Evolutionary conservation across 2,113 vertebrate species (phyloP), one percentile per base, ranked within the genome.

Genomic region (Callipepla squamata): DNA sequence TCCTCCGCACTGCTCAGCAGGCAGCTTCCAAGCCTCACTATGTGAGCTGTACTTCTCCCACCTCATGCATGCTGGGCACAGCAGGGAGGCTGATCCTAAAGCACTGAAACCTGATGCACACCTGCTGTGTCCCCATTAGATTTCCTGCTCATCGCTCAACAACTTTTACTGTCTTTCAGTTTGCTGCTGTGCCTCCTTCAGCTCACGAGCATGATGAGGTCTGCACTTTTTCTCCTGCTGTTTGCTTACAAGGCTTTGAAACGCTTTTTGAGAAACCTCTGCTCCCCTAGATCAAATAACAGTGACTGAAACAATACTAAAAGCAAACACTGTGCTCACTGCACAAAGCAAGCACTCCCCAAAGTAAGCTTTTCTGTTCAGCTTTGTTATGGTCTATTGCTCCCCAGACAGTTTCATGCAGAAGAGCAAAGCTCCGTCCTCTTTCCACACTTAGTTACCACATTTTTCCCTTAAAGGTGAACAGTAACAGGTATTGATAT

Each of bases 61-160:
- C 45, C n/a, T 40, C 9, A 10, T 0, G 5, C 36, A n/a, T 0
- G 15, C 23, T 13, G 45, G 7, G 47, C 25, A 6, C 9, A 1
- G 16, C 15, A 7, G 42, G n/a, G 65, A 25, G 70, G 38, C 72
- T 26, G 58, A 23, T 32, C 51, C 51, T 53, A 53, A 28, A 26
- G 26, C 50, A 14, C 22, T 4, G 23, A 34, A n/a, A 15, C 36
- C 83, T 8, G 8, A 45, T 36, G 21, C n/a, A 13, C 30, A 20
- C 21, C 79, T 38, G 30, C 30, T 36, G 28, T 3, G 0, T 22
- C 47, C 47, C 61, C 36, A 2, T 17, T 7, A 44, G 9, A 5
- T 17, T 38, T 84, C 67, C 61, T 74, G 67, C 61, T 45, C 48
- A 12, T 15, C 1, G 1, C 20, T 26, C 30, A 63, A 30, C 61